Percentiles rank a stretch among this genome's conserved stretches.
Evolutionary conservation across 1,140 invertebrate species (phyloP).

Genomic region (Stegodyphus mimosarum): DNA sequence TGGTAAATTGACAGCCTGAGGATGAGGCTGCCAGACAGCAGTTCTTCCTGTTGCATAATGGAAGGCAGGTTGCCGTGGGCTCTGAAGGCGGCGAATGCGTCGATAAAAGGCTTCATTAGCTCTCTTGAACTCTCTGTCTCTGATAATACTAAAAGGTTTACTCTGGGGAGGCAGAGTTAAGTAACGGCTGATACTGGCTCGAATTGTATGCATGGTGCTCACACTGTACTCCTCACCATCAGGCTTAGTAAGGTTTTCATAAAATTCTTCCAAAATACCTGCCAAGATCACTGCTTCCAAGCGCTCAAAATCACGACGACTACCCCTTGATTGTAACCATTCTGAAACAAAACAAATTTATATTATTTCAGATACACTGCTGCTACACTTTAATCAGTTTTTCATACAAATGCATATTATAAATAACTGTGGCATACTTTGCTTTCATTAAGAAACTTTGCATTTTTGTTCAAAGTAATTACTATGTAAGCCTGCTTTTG

Average conservation of each 20-base stretch:
- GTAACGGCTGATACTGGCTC: conserved; percentile 60
- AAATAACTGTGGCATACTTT: too few species aligned
- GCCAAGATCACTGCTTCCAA: conserved; percentile 25
- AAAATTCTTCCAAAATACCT: conserved; percentile 52
- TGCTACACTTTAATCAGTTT: not conserved
- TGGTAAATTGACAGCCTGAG: conserved; percentile 26
- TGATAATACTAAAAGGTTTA: conserved; percentile 58
- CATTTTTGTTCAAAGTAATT: too few species aligned
- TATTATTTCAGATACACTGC: too few species aligned
- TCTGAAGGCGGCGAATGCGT: conserved; percentile 41
- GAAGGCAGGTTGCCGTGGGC: conserved; percentile 41
- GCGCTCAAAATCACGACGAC: conserved; percentile 37
- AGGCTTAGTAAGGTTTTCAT: conserved; percentile 54
- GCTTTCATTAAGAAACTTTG: too few species aligned
- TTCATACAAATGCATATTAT: too few species aligned
- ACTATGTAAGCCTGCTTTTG: too few species aligned
- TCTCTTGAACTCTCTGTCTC: conserved; percentile 51
- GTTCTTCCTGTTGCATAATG: conserved; percentile 39
- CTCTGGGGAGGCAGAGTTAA: conserved; percentile 56
- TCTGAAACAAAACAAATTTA: conserved; percentile 20
- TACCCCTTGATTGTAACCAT: conserved; percentile 43
- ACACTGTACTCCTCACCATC: conserved; percentile 61
- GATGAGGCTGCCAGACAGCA: conserved; percentile 44
- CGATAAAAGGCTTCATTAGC: conserved; percentile 60
- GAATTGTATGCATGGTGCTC: conserved; percentile 59